Base-by-base conservation (phyloP, 2,113 vertebrate species). In the Acanthochromis polyacanthus region DNA sequence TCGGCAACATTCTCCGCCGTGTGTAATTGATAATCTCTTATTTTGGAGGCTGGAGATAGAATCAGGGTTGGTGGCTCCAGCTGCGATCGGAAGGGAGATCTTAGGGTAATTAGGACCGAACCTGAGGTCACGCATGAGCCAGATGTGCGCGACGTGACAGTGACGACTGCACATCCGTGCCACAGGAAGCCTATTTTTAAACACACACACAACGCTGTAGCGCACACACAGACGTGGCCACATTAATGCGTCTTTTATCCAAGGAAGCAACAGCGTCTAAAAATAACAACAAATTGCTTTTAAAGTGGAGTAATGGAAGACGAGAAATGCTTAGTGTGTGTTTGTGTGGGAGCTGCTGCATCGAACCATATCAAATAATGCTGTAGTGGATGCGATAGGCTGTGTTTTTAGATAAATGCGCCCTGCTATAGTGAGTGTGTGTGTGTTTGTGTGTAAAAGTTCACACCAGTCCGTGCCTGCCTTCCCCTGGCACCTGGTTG, bases 401-500 rank as follows among this genome's bases (percentile, higher is more conserved):
- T 48, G 40, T 28, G 38, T 69, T 51, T 62, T 4, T 19, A 43
- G 52, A 74, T 75, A 74, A 57, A 14, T 57, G 65, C 22, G 12
- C 60, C 14, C 14, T 9, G 16, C 2, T 71, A 63, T 57, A 30
- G 30, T 4, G 30, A 30, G 30, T 5, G 30, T 30, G 30, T 30
- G 30, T 30, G 82, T 59, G 51, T 74, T 7, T 52, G 43, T 67
- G n/a, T 67, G 38, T 36, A 17, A 45, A 52, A 5, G 52, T 63
- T 36, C 53, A 65, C 5, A 70, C 83, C 85, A 64, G 88, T 58
- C 83, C 71, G 68, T 77, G 81, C 85, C 81, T 82, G 83, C 71
- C 77, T 74, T 88, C 88, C 83, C 84, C 48, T 79, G 83, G 60
- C 70, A 82, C 85, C 74, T 82, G 36, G 83, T 89, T 86, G 56